Percentiles rank a stretch among this genome's conserved stretches.
phyloP scores from a whole-genome alignment of 2,888 invertebrate species.

The Drosophila silvestris region DNA sequence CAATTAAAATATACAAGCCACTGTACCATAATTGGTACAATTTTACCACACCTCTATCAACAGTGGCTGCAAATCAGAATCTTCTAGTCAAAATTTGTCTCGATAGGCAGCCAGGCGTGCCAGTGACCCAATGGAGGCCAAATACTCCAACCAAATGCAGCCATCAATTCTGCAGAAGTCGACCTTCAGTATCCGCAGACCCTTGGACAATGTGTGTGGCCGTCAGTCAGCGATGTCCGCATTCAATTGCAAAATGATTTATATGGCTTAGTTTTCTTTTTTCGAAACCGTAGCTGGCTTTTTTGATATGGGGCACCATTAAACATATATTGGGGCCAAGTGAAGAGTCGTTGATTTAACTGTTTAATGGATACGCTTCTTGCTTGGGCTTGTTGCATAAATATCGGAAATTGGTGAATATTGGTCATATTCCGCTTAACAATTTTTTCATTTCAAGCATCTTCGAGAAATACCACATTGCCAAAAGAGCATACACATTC shows the following conservation, averaged over 20 bases:
- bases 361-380: constrained; percentile 4
- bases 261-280: constrained; percentile 79
- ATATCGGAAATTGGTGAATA: constrained; percentile 20
- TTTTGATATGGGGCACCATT: constrained; percentile 8
- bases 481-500: constrained; percentile 17
- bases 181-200: constrained; percentile 2
- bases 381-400: constrained; percentile 4
- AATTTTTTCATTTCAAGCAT: constrained; percentile 22
- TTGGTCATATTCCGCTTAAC: constrained; percentile 34
- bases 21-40: background rate
- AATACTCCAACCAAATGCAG: constrained; percentile 3
- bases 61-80: background rate
- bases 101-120: background rate
- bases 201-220: constrained; percentile 10
- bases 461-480: constrained; percentile 42
- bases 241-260: constrained; percentile 84
- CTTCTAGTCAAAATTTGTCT: background rate
- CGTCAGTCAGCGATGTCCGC: constrained; percentile 45
- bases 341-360: constrained; percentile 16
- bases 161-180: constrained; percentile 32
- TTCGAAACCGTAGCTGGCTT: constrained; percentile 20
- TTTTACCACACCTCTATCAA: background rate
- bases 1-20: background rate
- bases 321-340: constrained; percentile 2
- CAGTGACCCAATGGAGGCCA: constrained; percentile 7